Evolutionary conservation across 2,888 invertebrate species (phyloP).

Genomic region (Sussaba pulchella): DNA sequence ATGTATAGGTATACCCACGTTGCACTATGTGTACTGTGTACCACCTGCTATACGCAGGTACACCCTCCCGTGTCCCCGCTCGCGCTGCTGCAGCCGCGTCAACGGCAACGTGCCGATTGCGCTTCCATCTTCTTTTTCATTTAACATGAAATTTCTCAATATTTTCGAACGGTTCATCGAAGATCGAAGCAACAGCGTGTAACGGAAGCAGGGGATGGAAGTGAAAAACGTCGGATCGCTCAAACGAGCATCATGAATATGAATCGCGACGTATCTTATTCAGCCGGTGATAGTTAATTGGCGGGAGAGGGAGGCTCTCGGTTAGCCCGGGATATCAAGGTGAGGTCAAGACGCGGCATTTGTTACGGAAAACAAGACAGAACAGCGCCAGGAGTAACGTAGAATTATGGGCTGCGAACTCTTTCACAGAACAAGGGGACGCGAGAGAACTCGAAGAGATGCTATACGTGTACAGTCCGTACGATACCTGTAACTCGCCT

Average conservation of each 20-base stretch:
- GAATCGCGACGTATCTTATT: neutral
- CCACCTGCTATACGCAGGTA: conserved; percentile 75
- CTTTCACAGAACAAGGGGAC: conserved; percentile 39
- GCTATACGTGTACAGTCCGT: neutral
- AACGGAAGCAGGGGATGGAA: conserved; percentile 27
- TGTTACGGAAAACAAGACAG: conserved; percentile 24
- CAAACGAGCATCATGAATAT: conserved; percentile 28
- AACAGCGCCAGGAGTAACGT: conserved; percentile 35
- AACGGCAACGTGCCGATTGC: neutral
- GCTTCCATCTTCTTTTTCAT: no score
- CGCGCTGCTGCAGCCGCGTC: conserved; percentile 38
- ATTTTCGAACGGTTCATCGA: neutral
- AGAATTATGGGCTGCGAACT: conserved; percentile 52
- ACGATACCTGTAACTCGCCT: neutral
- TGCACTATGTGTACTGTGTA: conserved; percentile 60
- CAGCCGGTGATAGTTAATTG: conserved; percentile 49
- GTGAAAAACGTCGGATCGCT: neutral
- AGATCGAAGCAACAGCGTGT: no score
- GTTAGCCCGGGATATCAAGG: conserved; percentile 56
- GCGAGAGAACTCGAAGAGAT: conserved; percentile 40
- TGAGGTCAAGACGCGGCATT: conserved; percentile 52
- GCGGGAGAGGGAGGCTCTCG: no score
- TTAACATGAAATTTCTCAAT: neutral
- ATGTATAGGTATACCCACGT: no score
- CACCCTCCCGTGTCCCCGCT: conserved; percentile 59